Base-by-base conservation (phyloP, 1,140 invertebrate species). In the Daktulosphaira vitifoliae region DNA sequence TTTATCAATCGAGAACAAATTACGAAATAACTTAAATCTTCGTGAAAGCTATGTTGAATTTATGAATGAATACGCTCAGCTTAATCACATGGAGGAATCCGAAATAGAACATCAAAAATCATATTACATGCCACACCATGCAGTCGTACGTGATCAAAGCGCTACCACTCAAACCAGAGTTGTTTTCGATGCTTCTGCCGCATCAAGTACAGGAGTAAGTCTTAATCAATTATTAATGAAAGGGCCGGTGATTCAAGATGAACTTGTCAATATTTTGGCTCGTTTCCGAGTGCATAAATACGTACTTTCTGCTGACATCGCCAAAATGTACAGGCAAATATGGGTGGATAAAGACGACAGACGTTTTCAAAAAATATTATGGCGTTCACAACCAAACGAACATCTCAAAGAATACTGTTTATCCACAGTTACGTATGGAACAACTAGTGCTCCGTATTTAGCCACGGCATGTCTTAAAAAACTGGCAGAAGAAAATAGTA, bases 251-350 rank as follows among this genome's bases (percentile, higher is more conserved):
- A 33, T 74, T 20, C 73, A 74, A 49, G 52, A 68, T 8, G 68
- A 74, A 37, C 38, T 76, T 18, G 68, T 72, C n/a, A 66, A 67
- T 2, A 70, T 73, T 20, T n/a, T 75, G 15, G 42, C 72, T 0
- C 54, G 68, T 33, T 76, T 75, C 68, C 18, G 73, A 50, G 65
- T 26, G 15, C 69, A 73, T 65, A n/a, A 39, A 48, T 67, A 69
- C 51, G 73, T 71, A 3, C 49, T 74, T 22, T 70, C 65, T 7
- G 73, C 71, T 7, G 76, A 77, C 66, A 72, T 77, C 9, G 67
- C 69, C 23, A 76, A 77, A 68, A 76, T 76, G 74, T 76, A 74
- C 65, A 59, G 73, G 9, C 71, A 74, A 62, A 68, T 76, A 22
- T 54, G 64, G 18, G 68, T 77, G 5, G 51, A 66, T 16, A 9